A percentile compares a stretch with the other conserved stretches of the same genome.
Conservation (phyloP, 1,140 invertebrate species). For the Grapholita molesta region DNA sequence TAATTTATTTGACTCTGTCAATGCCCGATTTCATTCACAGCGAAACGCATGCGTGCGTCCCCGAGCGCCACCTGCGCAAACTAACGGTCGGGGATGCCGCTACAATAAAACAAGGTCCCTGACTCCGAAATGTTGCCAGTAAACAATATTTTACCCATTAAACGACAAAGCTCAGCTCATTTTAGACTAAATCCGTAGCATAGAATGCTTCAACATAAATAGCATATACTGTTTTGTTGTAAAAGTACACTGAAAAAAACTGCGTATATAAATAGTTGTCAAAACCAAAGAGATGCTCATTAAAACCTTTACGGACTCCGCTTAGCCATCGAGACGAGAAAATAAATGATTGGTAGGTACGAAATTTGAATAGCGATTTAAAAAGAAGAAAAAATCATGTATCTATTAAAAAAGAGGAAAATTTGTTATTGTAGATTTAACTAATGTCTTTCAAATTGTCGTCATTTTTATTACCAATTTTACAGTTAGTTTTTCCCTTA, state of each 20-base stretch:
- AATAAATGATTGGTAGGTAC: slow-evolving; percentile 40
- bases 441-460: slow-evolving; percentile 74
- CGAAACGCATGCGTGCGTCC: slow-evolving; percentile 46
- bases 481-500: slow-evolving; percentile 67
- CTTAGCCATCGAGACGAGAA: slow-evolving; percentile 66
- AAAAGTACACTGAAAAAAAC: too few species aligned
- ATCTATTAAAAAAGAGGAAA: slow-evolving; percentile 74
- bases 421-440: slow-evolving; percentile 74
- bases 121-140: slow-evolving; percentile 31
- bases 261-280: slow-evolving; percentile 13
- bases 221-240: too few species aligned
- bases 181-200: too few species aligned
- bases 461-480: slow-evolving; percentile 72
- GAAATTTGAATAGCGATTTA: slow-evolving; percentile 71
- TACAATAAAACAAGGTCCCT: slow-evolving; percentile 1
- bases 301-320: slow-evolving; percentile 21
- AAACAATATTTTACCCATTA: slow-evolving; percentile 5
- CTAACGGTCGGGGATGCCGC: slow-evolving; percentile 36
- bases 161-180: not conserved
- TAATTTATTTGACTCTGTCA: slow-evolving; percentile 49
- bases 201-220: too few species aligned
- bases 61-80: slow-evolving; percentile 50
- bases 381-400: slow-evolving; percentile 71
- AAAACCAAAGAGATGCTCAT: slow-evolving; percentile 20
- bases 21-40: slow-evolving; percentile 42